phyloP scores from a whole-genome alignment of 2,113 vertebrate species.

The Merops nubicus region DNA sequence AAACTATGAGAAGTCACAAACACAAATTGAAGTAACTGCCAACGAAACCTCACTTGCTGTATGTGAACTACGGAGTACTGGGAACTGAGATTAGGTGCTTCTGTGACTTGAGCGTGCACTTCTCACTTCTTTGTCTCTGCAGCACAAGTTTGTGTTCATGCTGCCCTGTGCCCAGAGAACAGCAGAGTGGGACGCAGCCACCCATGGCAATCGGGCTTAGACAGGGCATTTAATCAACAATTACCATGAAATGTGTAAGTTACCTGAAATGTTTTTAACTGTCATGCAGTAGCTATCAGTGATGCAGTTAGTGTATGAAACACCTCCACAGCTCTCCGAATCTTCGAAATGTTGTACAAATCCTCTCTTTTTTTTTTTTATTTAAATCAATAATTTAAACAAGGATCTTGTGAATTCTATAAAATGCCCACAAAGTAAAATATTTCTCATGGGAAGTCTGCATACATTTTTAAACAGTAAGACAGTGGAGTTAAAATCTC shows the following conservation, averaged over 20 bases:
- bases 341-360: not conserved
- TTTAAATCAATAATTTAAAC: not conserved
- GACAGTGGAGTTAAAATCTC: not conserved
- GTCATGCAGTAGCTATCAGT: not conserved
- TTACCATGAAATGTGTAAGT: accelerated
- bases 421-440: not conserved
- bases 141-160: accelerated
- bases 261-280: not conserved
- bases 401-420: not conserved
- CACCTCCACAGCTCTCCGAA: not conserved
- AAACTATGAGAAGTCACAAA: not conserved
- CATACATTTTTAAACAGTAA: not conserved
- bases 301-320: not conserved
- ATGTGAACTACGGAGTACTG: not conserved
- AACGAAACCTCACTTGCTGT: not conserved
- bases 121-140: not conserved
- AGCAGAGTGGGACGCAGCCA: not conserved
- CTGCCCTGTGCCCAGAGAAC: not conserved
- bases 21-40: not conserved
- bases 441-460: not conserved
- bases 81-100: not conserved
- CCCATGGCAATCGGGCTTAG: not conserved
- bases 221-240: not conserved
- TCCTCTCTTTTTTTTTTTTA: not conserved
- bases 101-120: not conserved